Evolutionary conservation across 2,797 vertebrate genomes (phyloP).

Genomic region (Alcedo quadribrachys): DNA sequence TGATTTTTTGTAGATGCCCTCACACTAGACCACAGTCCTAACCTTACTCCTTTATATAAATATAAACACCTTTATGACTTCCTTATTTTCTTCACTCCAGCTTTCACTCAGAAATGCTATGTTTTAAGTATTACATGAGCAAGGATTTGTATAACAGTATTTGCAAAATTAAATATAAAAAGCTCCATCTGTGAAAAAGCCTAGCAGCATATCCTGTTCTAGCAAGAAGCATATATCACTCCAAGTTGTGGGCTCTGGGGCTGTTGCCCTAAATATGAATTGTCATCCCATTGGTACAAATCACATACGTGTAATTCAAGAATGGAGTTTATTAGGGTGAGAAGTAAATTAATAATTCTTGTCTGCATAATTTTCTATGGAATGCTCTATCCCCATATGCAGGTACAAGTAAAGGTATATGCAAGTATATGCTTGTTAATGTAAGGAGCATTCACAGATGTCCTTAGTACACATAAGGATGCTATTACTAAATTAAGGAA

Average conservation of each 20-base stretch:
- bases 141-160: background rate
- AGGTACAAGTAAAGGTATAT: background rate
- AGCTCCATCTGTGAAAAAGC: background rate
- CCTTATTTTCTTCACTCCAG: background rate
- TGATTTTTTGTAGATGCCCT: background rate
- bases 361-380: background rate
- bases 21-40: background rate
- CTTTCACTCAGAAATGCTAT: background rate
- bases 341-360: background rate
- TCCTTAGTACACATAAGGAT: background rate
- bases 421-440: background rate
- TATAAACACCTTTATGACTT: background rate
- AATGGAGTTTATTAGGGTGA: background rate
- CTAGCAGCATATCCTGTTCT: background rate
- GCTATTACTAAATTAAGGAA: background rate
- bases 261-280: background rate
- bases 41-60: background rate
- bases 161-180: background rate
- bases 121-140: background rate
- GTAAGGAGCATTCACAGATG: background rate
- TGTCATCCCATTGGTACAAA: background rate
- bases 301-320: background rate
- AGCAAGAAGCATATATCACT: background rate
- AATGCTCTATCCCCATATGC: background rate
- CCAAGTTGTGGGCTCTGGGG: background rate